These are phyloP conservation scores for Cydia splendana DNA, from an alignment of 1,140 invertebrate species.

Conservation along the genomic window DNA sequence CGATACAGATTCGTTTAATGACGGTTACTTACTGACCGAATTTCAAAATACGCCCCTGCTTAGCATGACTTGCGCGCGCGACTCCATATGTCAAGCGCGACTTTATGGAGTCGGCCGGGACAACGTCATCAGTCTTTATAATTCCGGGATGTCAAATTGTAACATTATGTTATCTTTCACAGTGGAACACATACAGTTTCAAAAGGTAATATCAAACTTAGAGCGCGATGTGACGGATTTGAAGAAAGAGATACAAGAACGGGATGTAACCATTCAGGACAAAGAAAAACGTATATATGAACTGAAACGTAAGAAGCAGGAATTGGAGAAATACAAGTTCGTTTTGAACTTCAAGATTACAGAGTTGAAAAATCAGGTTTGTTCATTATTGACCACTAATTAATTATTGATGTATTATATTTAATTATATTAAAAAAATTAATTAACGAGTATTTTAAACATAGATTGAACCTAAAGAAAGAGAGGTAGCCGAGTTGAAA, in stretches of 20 bases:
- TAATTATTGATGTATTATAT: conserved; percentile 29
- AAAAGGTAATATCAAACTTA: conserved; percentile 84
- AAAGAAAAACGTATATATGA: conserved; percentile 93
- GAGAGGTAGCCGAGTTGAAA: conserved; percentile 83
- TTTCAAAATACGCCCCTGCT: no score
- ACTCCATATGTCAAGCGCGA: no score
- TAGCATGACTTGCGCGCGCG: no score
- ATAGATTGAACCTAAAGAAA: conserved; percentile 85
- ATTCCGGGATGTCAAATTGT: background rate
- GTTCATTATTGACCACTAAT: conserved; percentile 28
- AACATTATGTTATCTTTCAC: conserved; percentile 35
- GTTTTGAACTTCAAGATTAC: conserved; percentile 94
- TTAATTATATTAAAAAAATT: background rate
- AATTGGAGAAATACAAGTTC: conserved; percentile 94
- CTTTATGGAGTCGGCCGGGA: no score
- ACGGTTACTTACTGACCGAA: background rate
- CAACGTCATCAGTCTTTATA: no score
- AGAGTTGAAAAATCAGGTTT: conserved; percentile 87
- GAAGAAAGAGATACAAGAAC: conserved; percentile 88
- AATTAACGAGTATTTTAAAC: conserved; percentile 11
- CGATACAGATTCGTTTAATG: no score
- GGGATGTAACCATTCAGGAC: conserved; percentile 89
- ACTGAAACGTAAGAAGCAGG: conserved; percentile 91
- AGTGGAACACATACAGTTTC: conserved; percentile 85
- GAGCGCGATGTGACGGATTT: conserved; percentile 88